These are phyloP conservation scores for Cheilosia vernalis DNA, from an alignment of 2,888 invertebrate species.

Conservation along the genomic window DNA sequence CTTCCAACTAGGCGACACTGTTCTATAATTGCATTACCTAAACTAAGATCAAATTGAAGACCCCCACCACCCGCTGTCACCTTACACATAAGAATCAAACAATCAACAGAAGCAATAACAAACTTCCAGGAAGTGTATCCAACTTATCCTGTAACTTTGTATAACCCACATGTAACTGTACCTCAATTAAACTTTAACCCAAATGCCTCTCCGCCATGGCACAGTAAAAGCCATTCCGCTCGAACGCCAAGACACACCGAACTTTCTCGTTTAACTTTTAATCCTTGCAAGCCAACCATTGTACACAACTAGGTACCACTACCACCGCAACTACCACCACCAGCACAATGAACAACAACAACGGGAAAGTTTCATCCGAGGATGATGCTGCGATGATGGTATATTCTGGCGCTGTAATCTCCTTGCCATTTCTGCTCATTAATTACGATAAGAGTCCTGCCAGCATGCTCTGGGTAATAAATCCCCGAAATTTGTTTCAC, in stretches of 20 bases:
- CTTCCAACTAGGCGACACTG: slow-evolving; percentile 36
- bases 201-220: slow-evolving; percentile 20
- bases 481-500: slow-evolving; percentile 61
- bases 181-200: slow-evolving; percentile 69
- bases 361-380: slow-evolving; percentile 4
- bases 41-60: slow-evolving; percentile 33
- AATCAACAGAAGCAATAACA: slow-evolving; percentile 40
- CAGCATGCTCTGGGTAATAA: slow-evolving; percentile 57
- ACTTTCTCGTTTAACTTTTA: slow-evolving; percentile 65
- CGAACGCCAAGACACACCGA: slow-evolving; percentile 61
- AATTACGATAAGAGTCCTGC: slow-evolving; percentile 69
- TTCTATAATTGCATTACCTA: slow-evolving; percentile 31
- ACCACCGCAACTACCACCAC: not conserved
- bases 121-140: slow-evolving; percentile 35
- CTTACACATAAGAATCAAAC: slow-evolving; percentile 27
- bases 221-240: slow-evolving; percentile 50
- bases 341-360: not conserved
- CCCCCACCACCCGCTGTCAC: not conserved
- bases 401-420: slow-evolving; percentile 36
- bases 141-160: slow-evolving; percentile 55
- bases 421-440: slow-evolving; percentile 49
- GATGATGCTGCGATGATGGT: slow-evolving; percentile 44
- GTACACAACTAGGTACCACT: no score
- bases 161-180: slow-evolving; percentile 60
- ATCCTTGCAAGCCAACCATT: slow-evolving; percentile 39